Percentiles rank a stretch among this genome's conserved stretches.
phyloP scores from a whole-genome alignment of 2,797 vertebrate species.

The Morus bassanus region DNA sequence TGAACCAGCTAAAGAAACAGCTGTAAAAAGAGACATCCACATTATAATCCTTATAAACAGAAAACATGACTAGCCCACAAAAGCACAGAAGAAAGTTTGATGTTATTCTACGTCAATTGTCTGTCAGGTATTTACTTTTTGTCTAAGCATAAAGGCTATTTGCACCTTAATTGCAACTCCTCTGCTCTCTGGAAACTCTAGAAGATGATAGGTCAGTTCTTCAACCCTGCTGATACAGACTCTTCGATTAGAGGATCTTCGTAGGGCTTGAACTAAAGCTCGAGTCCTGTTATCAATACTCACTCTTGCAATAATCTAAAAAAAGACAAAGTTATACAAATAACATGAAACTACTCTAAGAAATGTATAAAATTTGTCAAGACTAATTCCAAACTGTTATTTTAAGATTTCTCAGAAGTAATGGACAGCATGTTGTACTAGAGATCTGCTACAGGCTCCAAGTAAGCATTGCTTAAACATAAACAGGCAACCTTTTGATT shows the following conservation, averaged over 20 bases:
- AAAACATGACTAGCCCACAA: neutral
- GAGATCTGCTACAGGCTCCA: neutral
- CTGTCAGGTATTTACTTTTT: neutral
- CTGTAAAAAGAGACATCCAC: neutral
- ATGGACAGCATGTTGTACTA: neutral
- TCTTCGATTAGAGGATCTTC: conserved; percentile 85
- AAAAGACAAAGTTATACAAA: conserved; percentile 1
- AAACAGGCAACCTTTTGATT: neutral
- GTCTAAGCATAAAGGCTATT: neutral
- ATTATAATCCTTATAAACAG: neutral
- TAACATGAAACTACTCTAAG: neutral
- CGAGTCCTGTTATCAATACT: conserved; percentile 96
- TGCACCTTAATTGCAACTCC: conserved; percentile 90
- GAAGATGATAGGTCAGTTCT: conserved; percentile 93
- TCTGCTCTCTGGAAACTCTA: conserved; percentile 94
- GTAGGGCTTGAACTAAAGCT: conserved; percentile 89
- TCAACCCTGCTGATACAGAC: conserved; percentile 93
- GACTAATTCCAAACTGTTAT: neutral
- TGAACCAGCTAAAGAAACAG: neutral
- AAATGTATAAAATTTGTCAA: neutral
- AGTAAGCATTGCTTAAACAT: neutral
- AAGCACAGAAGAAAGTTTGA: neutral
- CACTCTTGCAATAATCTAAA: conserved; percentile 94
- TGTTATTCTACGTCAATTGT: neutral
- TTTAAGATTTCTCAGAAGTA: conserved; percentile 48